A percentile compares a stretch with the other conserved stretches of the same genome.
Evolutionary conservation across 2,113 vertebrate species (phyloP).

Genomic region (Prietella phreatophila): DNA sequence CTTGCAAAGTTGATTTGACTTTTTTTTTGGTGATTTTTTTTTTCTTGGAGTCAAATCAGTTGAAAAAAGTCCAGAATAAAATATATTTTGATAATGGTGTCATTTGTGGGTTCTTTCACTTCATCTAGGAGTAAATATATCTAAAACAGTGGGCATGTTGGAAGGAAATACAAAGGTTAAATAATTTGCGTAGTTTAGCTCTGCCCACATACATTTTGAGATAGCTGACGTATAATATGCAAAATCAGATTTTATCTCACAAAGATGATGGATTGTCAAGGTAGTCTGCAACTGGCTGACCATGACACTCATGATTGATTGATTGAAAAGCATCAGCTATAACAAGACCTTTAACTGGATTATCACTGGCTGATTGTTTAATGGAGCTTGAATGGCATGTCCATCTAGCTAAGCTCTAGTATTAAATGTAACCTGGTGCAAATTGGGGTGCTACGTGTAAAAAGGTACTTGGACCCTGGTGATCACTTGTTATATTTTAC

Average conservation of each 20-base stretch:
- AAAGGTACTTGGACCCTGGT: neutral
- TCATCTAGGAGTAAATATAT: neutral
- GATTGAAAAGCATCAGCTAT: too few relatives aligned
- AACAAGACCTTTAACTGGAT: neutral
- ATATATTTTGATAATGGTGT: constrained; percentile 99
- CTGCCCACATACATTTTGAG: neutral
- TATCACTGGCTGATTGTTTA: neutral
- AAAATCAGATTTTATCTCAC: neutral
- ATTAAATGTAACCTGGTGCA: neutral
- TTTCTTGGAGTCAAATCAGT: constrained; percentile 87
- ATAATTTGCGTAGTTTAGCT: neutral
- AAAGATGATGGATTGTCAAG: too few relatives aligned
- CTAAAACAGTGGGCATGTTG: too few relatives aligned
- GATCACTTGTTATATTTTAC: neutral
- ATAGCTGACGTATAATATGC: neutral
- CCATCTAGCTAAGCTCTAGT: neutral
- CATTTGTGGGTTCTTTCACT: neutral
- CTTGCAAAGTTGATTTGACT: constrained; percentile 95
- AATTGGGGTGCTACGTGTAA: neutral
- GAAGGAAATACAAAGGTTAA: neutral
- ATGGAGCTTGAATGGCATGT: neutral
- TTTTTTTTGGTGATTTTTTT: constrained; percentile 80
- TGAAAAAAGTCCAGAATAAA: constrained; percentile 97
- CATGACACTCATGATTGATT: too few relatives aligned
- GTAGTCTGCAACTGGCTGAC: too few relatives aligned